Evolutionary conservation across 37 sponge, comb jelly and placozoan species (phyloP).

Genomic region (Ephydatia muelleri): DNA sequence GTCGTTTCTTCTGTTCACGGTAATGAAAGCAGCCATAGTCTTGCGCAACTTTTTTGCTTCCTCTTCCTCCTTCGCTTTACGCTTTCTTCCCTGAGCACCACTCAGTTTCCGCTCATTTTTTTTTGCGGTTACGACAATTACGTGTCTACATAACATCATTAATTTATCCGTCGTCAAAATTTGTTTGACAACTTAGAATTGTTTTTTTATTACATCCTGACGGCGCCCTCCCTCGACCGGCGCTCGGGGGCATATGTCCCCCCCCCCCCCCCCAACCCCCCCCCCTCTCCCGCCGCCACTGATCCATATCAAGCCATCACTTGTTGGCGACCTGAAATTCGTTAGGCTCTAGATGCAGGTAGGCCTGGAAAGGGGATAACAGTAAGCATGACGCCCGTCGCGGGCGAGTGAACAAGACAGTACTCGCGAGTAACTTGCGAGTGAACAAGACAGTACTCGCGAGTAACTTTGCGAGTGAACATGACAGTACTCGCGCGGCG

Average conservation of each 20-base stretch:
- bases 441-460: no score
- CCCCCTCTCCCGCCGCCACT: background rate
- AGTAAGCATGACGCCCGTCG: no score
- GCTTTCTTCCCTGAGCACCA: background rate
- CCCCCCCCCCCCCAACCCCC: conserved; percentile 1
- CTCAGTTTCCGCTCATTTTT: background rate
- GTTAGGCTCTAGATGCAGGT: no score
- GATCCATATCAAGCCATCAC: background rate
- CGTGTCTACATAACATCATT: background rate
- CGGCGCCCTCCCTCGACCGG: background rate
- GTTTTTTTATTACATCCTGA: background rate
- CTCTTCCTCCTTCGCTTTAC: conserved; percentile 1
- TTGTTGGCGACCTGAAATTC: no score
- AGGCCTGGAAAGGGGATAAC: no score
- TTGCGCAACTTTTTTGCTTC: conserved; percentile 1
- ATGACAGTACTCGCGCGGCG: no score
- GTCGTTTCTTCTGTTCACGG: conserved; percentile 1
- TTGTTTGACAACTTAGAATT: background rate
- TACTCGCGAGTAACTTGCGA: no score
- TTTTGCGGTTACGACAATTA: conserved; percentile 1
- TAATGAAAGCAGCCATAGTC: background rate
- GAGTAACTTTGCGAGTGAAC: no score
- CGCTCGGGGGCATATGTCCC: background rate
- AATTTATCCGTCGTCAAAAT: background rate
- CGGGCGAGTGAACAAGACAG: no score